phyloP scores from a whole-genome alignment of 2,888 invertebrate species.

The Pammene fasciana region DNA sequence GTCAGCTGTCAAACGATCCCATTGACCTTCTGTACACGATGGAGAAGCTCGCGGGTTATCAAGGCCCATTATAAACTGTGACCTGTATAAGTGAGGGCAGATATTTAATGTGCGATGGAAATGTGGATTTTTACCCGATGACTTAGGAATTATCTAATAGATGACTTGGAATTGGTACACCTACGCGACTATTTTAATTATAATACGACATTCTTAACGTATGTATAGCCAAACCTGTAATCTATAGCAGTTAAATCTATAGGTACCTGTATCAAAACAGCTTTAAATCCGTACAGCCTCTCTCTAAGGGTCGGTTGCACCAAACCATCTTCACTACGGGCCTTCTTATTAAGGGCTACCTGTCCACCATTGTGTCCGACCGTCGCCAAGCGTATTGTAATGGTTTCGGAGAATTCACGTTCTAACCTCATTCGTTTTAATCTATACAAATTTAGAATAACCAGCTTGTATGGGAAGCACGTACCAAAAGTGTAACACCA shows the following conservation, averaged over 20 bases:
- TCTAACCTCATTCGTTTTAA: conserved; percentile 35
- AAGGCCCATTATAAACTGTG: conserved; percentile 34
- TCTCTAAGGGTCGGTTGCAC: too few relatives aligned
- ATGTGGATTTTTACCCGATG: not conserved
- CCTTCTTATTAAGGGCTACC: conserved; percentile 46
- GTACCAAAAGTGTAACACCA: conserved; percentile 17
- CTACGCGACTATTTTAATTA: too few relatives aligned
- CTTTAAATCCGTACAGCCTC: conserved; percentile 9
- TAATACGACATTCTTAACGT: too few relatives aligned
- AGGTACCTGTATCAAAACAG: not conserved
- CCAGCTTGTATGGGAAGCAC: conserved; percentile 12
- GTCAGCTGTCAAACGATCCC: conserved; percentile 47
- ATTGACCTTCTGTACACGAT: conserved; percentile 48
- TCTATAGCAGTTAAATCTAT: not conserved
- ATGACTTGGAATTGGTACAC: too few relatives aligned
- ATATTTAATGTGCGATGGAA: conserved; percentile 4
- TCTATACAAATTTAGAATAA: conserved; percentile 30
- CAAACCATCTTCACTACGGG: too few relatives aligned
- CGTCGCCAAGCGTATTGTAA: conserved; percentile 41
- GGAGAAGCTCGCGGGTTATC: conserved; percentile 33
- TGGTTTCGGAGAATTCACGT: conserved; percentile 48
- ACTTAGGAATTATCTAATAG: not conserved
- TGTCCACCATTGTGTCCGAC: conserved; percentile 43
- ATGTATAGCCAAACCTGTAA: too few relatives aligned
- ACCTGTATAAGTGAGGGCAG: conserved; percentile 32